A percentile compares a stretch with the other conserved stretches of the same genome.
Evolutionary conservation across 2,113 vertebrate genomes (phyloP).

Genomic region (Catagonus wagneri): DNA sequence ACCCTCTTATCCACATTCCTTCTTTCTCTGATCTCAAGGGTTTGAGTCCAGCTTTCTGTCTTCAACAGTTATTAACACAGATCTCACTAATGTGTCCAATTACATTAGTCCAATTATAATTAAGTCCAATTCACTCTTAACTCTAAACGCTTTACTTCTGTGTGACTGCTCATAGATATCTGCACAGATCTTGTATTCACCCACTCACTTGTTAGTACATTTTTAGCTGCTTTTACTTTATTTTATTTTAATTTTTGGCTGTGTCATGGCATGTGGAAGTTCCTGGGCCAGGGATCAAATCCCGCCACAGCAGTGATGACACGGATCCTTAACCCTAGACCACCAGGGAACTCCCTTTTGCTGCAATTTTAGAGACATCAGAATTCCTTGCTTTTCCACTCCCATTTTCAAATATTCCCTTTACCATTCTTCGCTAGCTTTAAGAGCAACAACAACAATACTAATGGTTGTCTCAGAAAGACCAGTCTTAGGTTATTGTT

Average conservation of each 20-base stretch:
- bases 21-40: neutral
- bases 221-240: neutral
- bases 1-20: neutral
- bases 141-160: too few species aligned
- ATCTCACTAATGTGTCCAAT: neutral
- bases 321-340: too few species aligned
- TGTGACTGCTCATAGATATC: neutral
- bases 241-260: too few species aligned
- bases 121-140: too few species aligned
- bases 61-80: neutral
- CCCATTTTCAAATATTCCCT: constrained; percentile 25
- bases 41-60: neutral
- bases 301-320: too few species aligned
- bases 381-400: neutral
- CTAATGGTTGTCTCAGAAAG: neutral
- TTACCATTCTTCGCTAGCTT: neutral
- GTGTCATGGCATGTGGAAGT: too few species aligned
- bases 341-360: too few species aligned
- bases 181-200: neutral
- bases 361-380: neutral
- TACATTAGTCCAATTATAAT: too few species aligned
- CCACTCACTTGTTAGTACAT: neutral
- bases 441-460: neutral
- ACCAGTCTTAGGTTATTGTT: neutral
- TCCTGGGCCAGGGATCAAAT: too few species aligned